Evolutionary conservation across 2,888 invertebrate species (phyloP).

Genomic region (Catocala nupta): DNA sequence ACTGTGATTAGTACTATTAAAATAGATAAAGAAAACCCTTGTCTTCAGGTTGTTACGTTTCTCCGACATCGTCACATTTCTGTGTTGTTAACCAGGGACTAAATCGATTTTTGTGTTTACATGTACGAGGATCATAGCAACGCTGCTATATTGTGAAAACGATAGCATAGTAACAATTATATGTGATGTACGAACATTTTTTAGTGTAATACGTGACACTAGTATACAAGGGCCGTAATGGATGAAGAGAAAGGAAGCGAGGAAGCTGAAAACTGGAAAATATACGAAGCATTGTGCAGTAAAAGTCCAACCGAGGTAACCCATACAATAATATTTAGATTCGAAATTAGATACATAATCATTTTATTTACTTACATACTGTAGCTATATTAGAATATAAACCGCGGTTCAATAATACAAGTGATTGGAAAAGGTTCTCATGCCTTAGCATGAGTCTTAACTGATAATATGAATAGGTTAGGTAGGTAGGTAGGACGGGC

Average conservation of each 20-base stretch:
- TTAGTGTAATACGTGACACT: background rate
- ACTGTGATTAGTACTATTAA: too few relatives aligned
- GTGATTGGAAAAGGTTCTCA: too few relatives aligned
- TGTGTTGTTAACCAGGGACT: constrained; percentile 4
- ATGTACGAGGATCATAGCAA: constrained; percentile 56
- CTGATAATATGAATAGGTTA: too few relatives aligned
- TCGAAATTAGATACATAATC: too few relatives aligned
- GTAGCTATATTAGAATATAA: too few relatives aligned
- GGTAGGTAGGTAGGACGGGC: too few relatives aligned
- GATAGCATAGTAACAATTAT: constrained; percentile 4
- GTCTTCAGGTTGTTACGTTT: too few relatives aligned
- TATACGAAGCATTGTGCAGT: constrained; percentile 90
- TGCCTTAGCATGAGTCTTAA: too few relatives aligned
- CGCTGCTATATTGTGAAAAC: constrained; percentile 27
- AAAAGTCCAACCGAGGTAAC: constrained; percentile 85
- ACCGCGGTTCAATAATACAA: too few relatives aligned
- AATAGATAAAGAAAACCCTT: too few relatives aligned
- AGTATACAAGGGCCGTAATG: constrained; percentile 56
- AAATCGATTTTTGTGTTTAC: constrained; percentile 63
- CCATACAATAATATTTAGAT: background rate
- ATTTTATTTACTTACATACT: too few relatives aligned
- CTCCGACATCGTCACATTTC: background rate
- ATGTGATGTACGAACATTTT: background rate
- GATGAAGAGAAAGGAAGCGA: constrained; percentile 79
- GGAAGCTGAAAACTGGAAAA: constrained; percentile 90